A percentile compares a stretch with the other conserved stretches of the same genome.
phyloP scores from a whole-genome alignment of 2,113 vertebrate species.

The Enhydra lutris region DNA sequence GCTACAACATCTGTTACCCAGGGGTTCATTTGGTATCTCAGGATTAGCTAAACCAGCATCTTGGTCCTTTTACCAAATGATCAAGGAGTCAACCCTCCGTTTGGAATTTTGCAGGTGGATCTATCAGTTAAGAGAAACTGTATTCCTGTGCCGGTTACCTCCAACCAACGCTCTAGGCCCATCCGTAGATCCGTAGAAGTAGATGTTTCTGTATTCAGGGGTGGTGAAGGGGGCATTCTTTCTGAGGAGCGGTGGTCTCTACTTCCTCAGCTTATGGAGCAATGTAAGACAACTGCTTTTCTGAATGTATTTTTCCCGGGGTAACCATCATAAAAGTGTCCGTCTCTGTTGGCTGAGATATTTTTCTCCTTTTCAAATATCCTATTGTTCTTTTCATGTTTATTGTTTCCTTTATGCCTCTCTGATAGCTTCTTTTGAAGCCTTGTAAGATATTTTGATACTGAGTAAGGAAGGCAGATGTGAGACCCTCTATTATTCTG shows the following conservation, averaged over 20 bases:
- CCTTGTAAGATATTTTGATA: slow-evolving; percentile 71
- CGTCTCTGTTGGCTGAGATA: slow-evolving; percentile 48
- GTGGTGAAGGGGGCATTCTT: neutral
- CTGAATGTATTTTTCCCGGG: slow-evolving; percentile 56
- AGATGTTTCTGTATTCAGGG: neutral
- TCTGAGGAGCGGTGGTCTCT: neutral
- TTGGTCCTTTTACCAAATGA: neutral
- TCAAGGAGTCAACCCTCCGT: neutral
- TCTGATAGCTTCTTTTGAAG: slow-evolving; percentile 72
- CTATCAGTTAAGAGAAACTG: neutral
- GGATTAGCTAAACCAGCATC: neutral
- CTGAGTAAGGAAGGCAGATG: slow-evolving; percentile 65
- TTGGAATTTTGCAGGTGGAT: neutral
- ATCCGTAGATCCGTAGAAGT: too few relatives aligned
- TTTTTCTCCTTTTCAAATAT: slow-evolving; percentile 63
- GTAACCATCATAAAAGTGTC: slow-evolving; percentile 56
- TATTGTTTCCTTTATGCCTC: slow-evolving; percentile 70
- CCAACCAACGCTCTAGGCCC: neutral
- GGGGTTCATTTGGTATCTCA: neutral
- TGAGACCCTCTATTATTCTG: slow-evolving; percentile 63
- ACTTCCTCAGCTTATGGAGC: slow-evolving; percentile 15
- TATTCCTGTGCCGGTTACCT: neutral
- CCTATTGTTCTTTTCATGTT: slow-evolving; percentile 68
- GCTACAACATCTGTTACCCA: neutral
- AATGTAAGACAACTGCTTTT: slow-evolving; percentile 46